phyloP scores from a whole-genome alignment of 2,797 vertebrate genomes.

The Hydrocynus forskahlii region DNA sequence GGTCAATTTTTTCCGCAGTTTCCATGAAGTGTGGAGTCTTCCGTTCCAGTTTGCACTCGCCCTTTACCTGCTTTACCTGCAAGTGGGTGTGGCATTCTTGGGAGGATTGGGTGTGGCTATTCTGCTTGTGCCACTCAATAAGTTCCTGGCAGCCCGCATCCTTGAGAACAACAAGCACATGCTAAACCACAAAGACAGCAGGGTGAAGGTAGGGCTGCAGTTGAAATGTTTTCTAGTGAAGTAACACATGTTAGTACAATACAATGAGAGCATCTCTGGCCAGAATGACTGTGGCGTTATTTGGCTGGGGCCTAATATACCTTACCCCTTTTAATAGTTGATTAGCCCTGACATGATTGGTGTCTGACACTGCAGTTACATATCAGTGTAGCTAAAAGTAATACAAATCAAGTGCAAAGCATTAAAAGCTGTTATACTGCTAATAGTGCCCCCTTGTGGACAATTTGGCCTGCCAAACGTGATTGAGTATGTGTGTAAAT shows the following conservation, averaged over 20 bases:
- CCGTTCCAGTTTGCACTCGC: constrained; percentile 86
- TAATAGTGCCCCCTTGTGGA: no score
- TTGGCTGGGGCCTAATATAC: background rate
- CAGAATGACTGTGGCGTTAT: background rate
- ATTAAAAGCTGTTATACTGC: no score
- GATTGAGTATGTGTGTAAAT: no score
- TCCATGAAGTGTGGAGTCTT: constrained; percentile 95
- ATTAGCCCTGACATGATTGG: background rate
- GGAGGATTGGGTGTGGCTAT: constrained; percentile 86
- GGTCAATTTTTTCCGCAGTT: constrained; percentile 89
- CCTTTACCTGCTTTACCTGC: constrained; percentile 90
- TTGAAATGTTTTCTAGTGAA: background rate
- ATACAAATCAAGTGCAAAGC: no score
- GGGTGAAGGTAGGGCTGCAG: constrained; percentile 86
- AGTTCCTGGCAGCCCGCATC: constrained; percentile 86
- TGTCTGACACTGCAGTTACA: background rate
- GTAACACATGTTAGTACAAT: background rate
- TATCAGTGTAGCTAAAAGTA: no score
- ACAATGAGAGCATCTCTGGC: background rate
- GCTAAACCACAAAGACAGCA: constrained; percentile 87
- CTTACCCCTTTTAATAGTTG: background rate
- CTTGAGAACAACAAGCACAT: constrained; percentile 86
- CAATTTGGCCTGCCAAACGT: no score
- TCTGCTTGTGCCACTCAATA: constrained; percentile 92
- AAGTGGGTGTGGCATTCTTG: constrained; percentile 90